These are phyloP conservation scores for Talpa occidentalis DNA, from an alignment of 2,113 vertebrate genomes.

Conservation along the genomic window DNA sequence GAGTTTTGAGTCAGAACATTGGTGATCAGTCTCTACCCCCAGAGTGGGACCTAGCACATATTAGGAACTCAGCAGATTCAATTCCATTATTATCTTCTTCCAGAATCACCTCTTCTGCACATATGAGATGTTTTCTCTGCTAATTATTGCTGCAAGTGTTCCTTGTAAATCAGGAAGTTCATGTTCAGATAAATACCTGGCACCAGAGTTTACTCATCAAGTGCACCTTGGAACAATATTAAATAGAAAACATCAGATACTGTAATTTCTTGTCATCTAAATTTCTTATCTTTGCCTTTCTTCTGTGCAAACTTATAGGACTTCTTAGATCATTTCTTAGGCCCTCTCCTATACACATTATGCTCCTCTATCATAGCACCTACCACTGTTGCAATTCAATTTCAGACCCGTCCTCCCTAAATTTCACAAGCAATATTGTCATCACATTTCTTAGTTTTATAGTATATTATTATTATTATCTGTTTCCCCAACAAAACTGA, in stretches of 20 bases:
- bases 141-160: not conserved
- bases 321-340: not conserved
- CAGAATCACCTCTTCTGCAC: not conserved
- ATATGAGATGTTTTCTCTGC: not conserved
- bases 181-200: too few relatives aligned
- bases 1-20: not conserved
- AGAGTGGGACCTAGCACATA: not conserved
- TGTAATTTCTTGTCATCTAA: too few relatives aligned
- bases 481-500: not conserved
- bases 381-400: not conserved
- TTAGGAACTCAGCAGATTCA: not conserved
- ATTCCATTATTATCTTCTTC: not conserved
- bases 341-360: accelerated
- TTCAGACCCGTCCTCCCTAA: not conserved
- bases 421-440: not conserved
- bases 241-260: not conserved
- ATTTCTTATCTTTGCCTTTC: not conserved
- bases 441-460: not conserved
- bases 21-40: not conserved
- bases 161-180: not conserved
- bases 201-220: too few relatives aligned
- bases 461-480: not conserved
- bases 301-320: not conserved
- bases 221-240: too few relatives aligned
- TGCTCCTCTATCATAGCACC: not conserved